These are phyloP conservation scores for Heliconius ethilla DNA, from an alignment of 2,888 invertebrate species.

Conservation along the genomic window DNA sequence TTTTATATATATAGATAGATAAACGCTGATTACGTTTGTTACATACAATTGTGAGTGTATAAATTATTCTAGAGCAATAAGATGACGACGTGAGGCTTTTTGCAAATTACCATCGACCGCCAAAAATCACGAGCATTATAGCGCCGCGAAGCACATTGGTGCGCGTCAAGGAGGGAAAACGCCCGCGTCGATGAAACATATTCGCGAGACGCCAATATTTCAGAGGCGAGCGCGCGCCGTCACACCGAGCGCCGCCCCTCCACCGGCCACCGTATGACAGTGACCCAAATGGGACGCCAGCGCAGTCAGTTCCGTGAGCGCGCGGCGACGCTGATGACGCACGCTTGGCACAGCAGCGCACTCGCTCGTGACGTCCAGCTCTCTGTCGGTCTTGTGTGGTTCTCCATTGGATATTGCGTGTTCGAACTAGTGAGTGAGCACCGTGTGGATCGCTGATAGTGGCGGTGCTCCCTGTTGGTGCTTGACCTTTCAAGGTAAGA, in stretches of 20 bases:
- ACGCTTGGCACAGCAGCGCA: constrained; percentile 46
- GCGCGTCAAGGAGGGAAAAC: constrained; percentile 69
- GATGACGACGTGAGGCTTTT: constrained; percentile 39
- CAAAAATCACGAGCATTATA: constrained; percentile 59
- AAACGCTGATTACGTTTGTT: background rate
- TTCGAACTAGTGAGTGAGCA: constrained; percentile 71
- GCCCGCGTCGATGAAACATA: constrained; percentile 74
- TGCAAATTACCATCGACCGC: constrained; percentile 49
- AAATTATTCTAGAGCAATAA: constrained; percentile 36
- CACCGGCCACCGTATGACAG: constrained; percentile 78
- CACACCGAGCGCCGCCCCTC: constrained; percentile 61
- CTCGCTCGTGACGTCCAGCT: constrained; percentile 51
- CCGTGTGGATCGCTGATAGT: constrained; percentile 57
- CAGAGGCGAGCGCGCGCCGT: constrained; percentile 66
- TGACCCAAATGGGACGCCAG: constrained; percentile 80
- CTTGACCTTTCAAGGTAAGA: constrained; percentile 65
- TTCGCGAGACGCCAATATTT: constrained; percentile 78
- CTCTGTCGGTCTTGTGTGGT: constrained; percentile 69
- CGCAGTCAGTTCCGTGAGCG: constrained; percentile 80
- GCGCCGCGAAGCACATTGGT: constrained; percentile 66
- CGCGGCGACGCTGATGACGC: constrained; percentile 62
- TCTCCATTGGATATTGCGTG: constrained; percentile 73
- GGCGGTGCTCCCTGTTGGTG: constrained; percentile 56
- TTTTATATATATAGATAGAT: background rate
- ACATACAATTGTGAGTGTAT: constrained; percentile 14